Base-by-base conservation (phyloP, 2,888 invertebrate genomes). In the Dugesia japonica region DNA sequence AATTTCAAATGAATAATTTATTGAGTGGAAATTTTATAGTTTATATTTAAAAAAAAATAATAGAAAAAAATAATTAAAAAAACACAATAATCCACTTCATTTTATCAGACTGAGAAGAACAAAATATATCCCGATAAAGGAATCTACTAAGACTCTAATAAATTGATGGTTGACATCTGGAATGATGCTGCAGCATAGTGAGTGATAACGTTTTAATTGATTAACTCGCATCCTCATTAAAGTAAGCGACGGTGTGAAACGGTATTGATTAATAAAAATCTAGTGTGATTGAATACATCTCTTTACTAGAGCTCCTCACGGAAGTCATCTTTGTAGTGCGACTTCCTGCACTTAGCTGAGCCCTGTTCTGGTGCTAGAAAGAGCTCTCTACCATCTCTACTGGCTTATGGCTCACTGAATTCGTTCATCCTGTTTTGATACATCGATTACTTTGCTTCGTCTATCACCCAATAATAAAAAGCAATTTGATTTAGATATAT, bases 231-330 rank as follows among this genome's bases (percentile, higher is more conserved):
- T 56, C 56, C 56, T 56, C 23, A 56, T 56, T 56, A 56, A 56
- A 56, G 56, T 56, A 56, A 56, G 56, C 56, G 56, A 56, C 56
- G 56, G 56, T 56, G 56, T 56, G 56, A 56, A 56, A 56, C 56
- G 56, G 56, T 56, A 56, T 56, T 56, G 56, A 56, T 56, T 13
- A 56, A 56, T 56, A 56, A 56, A n/a, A 56, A 56, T 56, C 56
- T 56, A 56, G 56, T 56, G 56, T 56, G 56, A 56, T 56, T 56
- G 23, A 56, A 56, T 56, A 56, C 56, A 56, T 56, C 56, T 56
- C 56, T 56, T 56, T 23, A 56, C 56, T 56, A 56, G 56, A 56
- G n/a, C 56, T 56, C 56, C 56, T 56, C 56, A n/a, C 56, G 56
- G 56, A 56, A 56, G 56, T 56, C 56, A 56, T 56, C 56, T 56